Base-by-base conservation (phyloP, 2,797 vertebrate genomes). In the Epinephelus awoara region DNA sequence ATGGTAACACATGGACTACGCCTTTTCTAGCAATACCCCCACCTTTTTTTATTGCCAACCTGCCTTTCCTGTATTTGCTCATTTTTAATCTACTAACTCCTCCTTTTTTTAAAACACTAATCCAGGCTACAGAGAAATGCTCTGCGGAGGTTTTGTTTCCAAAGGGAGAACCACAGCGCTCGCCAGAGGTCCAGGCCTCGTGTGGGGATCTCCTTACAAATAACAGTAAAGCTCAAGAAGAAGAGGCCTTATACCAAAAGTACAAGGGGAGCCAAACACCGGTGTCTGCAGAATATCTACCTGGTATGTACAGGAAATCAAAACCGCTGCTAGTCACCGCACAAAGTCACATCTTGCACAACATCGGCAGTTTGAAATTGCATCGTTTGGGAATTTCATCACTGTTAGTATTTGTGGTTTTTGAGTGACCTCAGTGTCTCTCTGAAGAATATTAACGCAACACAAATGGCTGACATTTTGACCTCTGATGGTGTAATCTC, bases 141-240 rank as follows among this genome's bases (percentile, higher is more conserved):
- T 94, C 92, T 8, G 97, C 97, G 3, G 96, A 97, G 73, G 94
- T 99, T 65, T 89, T 97, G 3, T 98, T 97, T 62, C 93, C 89
- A 1, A 82, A 70, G 11, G 85, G 51, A 44, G 93, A 91, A 59
- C 66, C 51, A 55, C 82, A 67, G n/a, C 8, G 12, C 6, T 80
- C 94, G 18, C 95, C 97, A 12, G 90, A 95, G 49, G 97, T 99
- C 64, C 91, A 94, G 56, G 93, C 93, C n/a, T 93, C 87, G 1
- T 92, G 95, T 75, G 93, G 95, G 38, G 93, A 91, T 15, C 93
- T 96, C 49, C 88, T 94, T n/a, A 92, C 92, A 40, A 88, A 90
- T 73, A 89, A 94, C 89, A 92, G 92, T 0, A 84, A 83, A 3
- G 82, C 89, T 50, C 93, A 96, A 76, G 97, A 99, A 76, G 97